Evolutionary conservation across 2,113 vertebrate species (phyloP), one percentile per base, ranked within the genome.

Genomic region (Dipodomys spectabilis): DNA sequence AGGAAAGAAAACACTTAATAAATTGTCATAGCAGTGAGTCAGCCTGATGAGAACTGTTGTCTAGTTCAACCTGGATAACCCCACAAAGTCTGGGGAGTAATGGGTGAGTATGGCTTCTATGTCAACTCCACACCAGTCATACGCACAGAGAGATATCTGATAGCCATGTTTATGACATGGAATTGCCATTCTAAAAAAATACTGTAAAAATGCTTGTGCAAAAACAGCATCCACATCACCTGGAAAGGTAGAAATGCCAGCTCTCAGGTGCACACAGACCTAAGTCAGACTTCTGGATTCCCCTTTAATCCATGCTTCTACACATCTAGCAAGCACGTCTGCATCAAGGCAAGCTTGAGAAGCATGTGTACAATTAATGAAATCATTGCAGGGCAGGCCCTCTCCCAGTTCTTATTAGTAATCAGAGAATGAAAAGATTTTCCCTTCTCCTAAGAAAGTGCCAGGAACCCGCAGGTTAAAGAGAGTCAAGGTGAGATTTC

Each of bases 41-140:
- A 8, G 23, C 25, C n/a, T 0, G 0, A 1, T 28, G 13, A 35
- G 6, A 28, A 30, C 12, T 77, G n/a, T 12, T 15, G 4, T n/a
- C 28, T 19, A 8, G 23, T 6, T 23, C 2, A 28, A 57, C 19
- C n/a, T 6, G 28, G 62, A 7, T 53, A 6, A 15, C 23, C 60
- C 64, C 30, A 60, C 72, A 53, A 69, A 6, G 27, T 80, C n/a
- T 87, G 45, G 0, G 1, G 65, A 90, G 53, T 53, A 10, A 5
- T 49, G 28, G 23, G 18, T 23, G 11, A 39, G 23, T 49, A n/a
- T 57, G 5, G 16, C 45, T 62, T 79, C 19, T 57, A 10, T 16
- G 28, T 1, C 53, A 45, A 22, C n/a, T 49, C 18, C 2, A 49
- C 7, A 18, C 12, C 28, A 53, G 18, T 6, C 27, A 69, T 10